Conservation (phyloP, 2,888 invertebrate genomes). For the Nasonovia ribisnigri region DNA sequence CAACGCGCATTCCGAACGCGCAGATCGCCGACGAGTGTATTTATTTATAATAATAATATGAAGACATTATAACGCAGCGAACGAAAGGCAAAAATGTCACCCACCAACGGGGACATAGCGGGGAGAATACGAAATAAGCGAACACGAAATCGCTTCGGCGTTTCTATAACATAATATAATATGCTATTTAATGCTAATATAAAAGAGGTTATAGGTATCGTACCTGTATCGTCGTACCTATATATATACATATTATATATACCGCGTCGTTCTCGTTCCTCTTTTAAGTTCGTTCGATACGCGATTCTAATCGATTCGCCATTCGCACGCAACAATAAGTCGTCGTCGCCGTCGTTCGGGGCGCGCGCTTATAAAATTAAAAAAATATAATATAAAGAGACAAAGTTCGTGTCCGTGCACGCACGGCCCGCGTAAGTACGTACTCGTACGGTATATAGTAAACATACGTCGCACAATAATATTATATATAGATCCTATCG, state of each 20-base stretch:
- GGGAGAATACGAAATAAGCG: neutral
- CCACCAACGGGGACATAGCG: too few species aligned
- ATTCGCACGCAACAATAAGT: conserved; percentile 53
- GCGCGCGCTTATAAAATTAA: conserved; percentile 22
- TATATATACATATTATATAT: neutral
- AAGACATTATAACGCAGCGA: too few species aligned
- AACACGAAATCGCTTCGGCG: conserved; percentile 44
- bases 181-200: conserved; percentile 23
- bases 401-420: conserved; percentile 35
- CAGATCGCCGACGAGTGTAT: neutral
- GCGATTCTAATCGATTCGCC: conserved; percentile 48
- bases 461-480: neutral
- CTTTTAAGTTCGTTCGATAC: conserved; percentile 42
- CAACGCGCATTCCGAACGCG: neutral
- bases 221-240: conserved; percentile 4
- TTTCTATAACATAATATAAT: neutral
- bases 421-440: neutral
- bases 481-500: conserved; percentile 34
- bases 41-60: neutral
- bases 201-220: conserved; percentile 47
- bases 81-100: neutral
- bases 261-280: conserved; percentile 30
- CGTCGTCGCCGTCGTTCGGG: conserved; percentile 28
- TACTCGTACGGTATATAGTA: neutral
- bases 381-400: conserved; percentile 21